Evolutionary conservation across 2,113 vertebrate species (phyloP).

Genomic region (Myiozetetes cayanensis): DNA sequence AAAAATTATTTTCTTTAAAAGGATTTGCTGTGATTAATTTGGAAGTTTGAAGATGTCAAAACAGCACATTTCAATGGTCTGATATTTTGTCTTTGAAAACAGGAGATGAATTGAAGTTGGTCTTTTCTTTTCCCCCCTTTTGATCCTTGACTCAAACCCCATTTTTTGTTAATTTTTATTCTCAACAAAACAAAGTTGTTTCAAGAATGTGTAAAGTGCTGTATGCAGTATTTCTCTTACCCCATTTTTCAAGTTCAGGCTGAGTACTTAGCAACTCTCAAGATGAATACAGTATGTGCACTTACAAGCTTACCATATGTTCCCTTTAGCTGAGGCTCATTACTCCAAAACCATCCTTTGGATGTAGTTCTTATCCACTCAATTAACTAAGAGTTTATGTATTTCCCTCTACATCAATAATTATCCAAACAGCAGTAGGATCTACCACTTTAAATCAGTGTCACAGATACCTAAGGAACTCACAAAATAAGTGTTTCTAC

Average conservation of each 20-base stretch:
- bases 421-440: not conserved
- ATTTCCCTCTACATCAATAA: not conserved
- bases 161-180: not conserved
- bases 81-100: not conserved
- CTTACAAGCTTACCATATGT: not conserved
- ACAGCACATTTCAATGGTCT: not conserved
- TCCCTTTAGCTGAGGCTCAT: not conserved
- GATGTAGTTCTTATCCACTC: not conserved
- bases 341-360: not conserved
- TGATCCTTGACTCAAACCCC: not conserved
- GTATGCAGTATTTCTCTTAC: not conserved
- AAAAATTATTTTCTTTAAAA: not conserved
- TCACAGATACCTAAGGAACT: not conserved
- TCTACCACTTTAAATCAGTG: not conserved
- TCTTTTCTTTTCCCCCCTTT: not conserved
- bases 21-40: not conserved
- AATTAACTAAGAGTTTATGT: not conserved
- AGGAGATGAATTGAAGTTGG: not conserved
- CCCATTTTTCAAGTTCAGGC: not conserved
- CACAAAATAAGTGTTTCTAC: not conserved
- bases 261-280: not conserved
- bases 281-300: not conserved
- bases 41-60: not conserved
- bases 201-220: not conserved
- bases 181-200: not conserved